Evolutionary conservation across 2,797 vertebrate species (phyloP).

Genomic region (Amphiprion clarkii): DNA sequence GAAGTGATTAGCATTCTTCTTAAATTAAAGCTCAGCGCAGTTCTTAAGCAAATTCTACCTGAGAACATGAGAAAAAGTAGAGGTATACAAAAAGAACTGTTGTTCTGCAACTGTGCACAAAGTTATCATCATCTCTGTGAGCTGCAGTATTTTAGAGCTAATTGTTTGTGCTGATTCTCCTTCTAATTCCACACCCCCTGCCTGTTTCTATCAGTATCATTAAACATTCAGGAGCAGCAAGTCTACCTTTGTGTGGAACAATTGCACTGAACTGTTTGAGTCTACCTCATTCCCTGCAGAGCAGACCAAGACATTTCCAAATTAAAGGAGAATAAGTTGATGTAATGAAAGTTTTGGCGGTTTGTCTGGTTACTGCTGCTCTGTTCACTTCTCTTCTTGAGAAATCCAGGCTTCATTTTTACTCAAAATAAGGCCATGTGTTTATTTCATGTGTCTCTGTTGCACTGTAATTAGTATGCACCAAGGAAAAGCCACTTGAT

Average conservation of each 20-base stretch:
- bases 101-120: background rate
- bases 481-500: background rate
- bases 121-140: conserved; percentile 33
- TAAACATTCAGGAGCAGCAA: conserved; percentile 41
- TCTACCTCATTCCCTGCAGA: conserved; percentile 12
- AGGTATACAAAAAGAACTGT: background rate
- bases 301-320: conserved; percentile 35
- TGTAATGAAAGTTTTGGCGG: background rate
- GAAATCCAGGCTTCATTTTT: conserved; percentile 1
- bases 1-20: conserved; percentile 2
- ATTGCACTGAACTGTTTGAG: conserved; percentile 29
- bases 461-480: background rate
- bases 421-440: conserved; percentile 8
- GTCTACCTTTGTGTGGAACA: conserved; percentile 37
- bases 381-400: background rate
- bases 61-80: background rate
- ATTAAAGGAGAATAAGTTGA: conserved; percentile 35
- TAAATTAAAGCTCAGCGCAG: background rate
- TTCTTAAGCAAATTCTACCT: conserved; percentile 1
- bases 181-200: conserved; percentile 48
- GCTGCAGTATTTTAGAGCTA: conserved; percentile 44
- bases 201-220: conserved; percentile 62
- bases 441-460: conserved; percentile 17
- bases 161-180: conserved; percentile 61
- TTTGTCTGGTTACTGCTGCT: background rate